These are phyloP conservation scores for Riparia riparia DNA, from an alignment of 2,113 vertebrate species.

Conservation along the genomic window DNA sequence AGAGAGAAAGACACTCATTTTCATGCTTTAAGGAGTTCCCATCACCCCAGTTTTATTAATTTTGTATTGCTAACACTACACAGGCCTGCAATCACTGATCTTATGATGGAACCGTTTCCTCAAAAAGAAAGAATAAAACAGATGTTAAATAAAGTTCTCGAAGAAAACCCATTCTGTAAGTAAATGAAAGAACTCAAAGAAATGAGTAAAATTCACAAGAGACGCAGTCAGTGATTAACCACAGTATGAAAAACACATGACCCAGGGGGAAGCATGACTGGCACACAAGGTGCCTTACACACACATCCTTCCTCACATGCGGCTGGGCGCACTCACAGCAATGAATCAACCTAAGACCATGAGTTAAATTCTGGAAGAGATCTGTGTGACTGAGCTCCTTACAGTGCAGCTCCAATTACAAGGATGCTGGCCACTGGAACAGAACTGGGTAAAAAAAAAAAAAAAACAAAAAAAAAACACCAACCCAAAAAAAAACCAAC, in stretches of 20 bases:
- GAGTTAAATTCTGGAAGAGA: constrained; percentile 16
- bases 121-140: not conserved
- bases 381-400: not conserved
- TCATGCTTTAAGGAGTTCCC: not conserved
- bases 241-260: constrained; percentile 44
- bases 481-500: not conserved
- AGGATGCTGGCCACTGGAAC: not conserved
- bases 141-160: not conserved
- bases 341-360: not conserved
- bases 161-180: not conserved
- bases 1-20: not conserved
- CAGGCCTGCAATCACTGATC: not conserved
- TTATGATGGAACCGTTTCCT: not conserved
- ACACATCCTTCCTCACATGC: constrained; percentile 5
- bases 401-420: not conserved
- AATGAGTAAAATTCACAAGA: constrained; percentile 28
- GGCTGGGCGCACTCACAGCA: not conserved
- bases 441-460: not conserved
- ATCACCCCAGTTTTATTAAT: not conserved
- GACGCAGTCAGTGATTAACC: constrained; percentile 25
- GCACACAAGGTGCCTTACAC: not conserved
- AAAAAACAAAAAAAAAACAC: not conserved
- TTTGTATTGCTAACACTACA: not conserved
- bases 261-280: constrained; percentile 12
- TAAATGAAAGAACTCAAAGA: constrained; percentile 7